Base-by-base conservation (phyloP, 2,888 invertebrate genomes). In the Metacarcinus magister region DNA sequence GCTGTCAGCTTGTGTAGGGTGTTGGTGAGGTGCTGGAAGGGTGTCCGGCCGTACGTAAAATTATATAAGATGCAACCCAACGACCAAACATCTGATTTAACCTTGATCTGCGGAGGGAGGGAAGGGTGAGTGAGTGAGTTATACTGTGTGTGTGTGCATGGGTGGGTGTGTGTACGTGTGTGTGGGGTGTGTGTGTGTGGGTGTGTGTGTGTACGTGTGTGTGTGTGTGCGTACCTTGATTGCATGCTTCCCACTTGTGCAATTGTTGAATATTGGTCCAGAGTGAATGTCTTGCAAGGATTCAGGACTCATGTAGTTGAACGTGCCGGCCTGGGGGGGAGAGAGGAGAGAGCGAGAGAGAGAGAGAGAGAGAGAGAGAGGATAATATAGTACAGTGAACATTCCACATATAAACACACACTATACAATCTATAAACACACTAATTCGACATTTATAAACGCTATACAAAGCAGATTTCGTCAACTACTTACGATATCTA, bases 281-380 rank as follows among this genome's bases (percentile, higher is more conserved):
- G 93, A 32, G 7, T 94, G 95, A 8, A 95, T 75, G 67, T 96
- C 95, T 75, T 60, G 94, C 32, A 96, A 48, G 0, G 96, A 96
- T 98, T 99, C 99, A 0, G 99, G 99, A 97, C 99, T 99, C 98
- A 99, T 99, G 98, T 99, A 99, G 97, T 99, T 99, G 97, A 99
- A 98, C 0, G 99, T 99, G 93, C 99, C 99, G 96, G 98, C 98
- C 97, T 98, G 98, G 7, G 3, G n/a, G 13, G 82, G 32, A 28
- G 32, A 5, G 32, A 28, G 28, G 7, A 2, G 32, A 10, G 82
- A 19, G 32, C 0, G 32, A 75, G 4, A 16, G 5, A 5, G 82
- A 32, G 5, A 82, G 28, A 0, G 28, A 28, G 13, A 7, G 28
- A 19, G 90, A 43, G 13, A 90, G 43, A 39, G 93, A 13, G 48